These are phyloP conservation scores for Mustelus asterias DNA, from an alignment of 2,113 vertebrate species.

Conservation along the genomic window DNA sequence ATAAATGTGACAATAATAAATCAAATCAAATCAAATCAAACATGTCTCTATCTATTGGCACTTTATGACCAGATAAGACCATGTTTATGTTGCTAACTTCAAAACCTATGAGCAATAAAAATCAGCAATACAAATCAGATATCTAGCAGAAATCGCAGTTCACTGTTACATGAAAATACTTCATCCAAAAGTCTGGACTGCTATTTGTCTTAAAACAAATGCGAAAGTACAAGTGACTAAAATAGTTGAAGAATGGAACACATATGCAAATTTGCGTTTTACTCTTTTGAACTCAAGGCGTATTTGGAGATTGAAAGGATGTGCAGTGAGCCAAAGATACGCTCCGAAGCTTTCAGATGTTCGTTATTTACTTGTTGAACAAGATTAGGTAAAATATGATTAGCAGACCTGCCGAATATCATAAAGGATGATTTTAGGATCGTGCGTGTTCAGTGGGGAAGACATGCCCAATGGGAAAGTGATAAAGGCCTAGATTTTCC, in stretches of 20 bases:
- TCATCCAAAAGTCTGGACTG: background rate
- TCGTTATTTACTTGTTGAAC: background rate
- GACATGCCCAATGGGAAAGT: background rate
- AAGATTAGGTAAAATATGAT: background rate
- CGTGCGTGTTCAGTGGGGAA: background rate
- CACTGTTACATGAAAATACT: background rate
- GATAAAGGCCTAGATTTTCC: background rate
- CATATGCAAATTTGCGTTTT: background rate
- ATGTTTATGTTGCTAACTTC: background rate
- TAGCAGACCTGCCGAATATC: background rate
- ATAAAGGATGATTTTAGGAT: background rate
- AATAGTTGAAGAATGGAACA: conserved; percentile 9
- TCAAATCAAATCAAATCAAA: too few relatives aligned
- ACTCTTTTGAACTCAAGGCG: background rate
- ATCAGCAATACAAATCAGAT: background rate
- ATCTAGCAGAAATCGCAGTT: background rate
- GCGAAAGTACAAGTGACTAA: background rate
- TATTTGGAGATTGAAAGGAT: conserved; percentile 23
- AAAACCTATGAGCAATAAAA: background rate
- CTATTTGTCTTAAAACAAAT: background rate
- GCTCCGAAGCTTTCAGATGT: background rate
- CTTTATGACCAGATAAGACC: background rate
- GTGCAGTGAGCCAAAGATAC: background rate
- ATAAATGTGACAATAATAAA: too few relatives aligned
- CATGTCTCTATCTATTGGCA: background rate